Evolutionary conservation across 2,113 vertebrate species (phyloP), one percentile per base, ranked within the genome.

Genomic region (Myxocyprinus asiaticus): DNA sequence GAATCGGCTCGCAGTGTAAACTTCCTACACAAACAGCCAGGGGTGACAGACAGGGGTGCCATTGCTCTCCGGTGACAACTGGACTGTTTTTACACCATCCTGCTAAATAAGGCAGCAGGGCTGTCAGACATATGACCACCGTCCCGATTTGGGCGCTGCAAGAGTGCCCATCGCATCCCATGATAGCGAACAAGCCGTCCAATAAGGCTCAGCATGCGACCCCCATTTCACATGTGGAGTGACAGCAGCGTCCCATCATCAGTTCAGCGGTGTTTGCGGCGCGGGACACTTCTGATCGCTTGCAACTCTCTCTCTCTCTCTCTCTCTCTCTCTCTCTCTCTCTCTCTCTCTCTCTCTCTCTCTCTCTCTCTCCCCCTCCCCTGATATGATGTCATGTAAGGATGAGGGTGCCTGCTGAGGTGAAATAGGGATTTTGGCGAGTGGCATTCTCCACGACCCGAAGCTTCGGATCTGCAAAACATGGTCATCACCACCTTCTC

Each of bases 41-140:
- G 93, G 92, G 89, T 88, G 89, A 85, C 87, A 88, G 86, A 89
- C 88, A 89, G 86, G 89, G 87, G 83, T 91, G 85, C 90, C 92
- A 91, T 92, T 92, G 91, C 94, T 94, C 82, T 51, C 86, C 88
- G 89, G 87, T 94, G 93, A 94, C 86, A 85, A 87, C 83, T 77
- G 85, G 75, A 92, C 92, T 92, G 86, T 92, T 94, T 95, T 95
- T 94, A 94, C 94, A 92, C 92, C 93, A 94, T 94, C 93, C 87
- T 91, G 94, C 94, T 95, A 96, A 96, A 96, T 96, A 96, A 96
- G 94, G 94, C 93, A 92, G 85, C 82, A 74, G 86, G 63, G 90
- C 82, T 82, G 87, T 87, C 87, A 90, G 92, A 91, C 92, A 90
- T 92, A 94, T 85, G 86, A 90, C 90, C 90, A 87, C 84, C 77